Evolutionary conservation across 2,797 vertebrate genomes (phyloP).

Genomic region (Champsocephalus gunnari): DNA sequence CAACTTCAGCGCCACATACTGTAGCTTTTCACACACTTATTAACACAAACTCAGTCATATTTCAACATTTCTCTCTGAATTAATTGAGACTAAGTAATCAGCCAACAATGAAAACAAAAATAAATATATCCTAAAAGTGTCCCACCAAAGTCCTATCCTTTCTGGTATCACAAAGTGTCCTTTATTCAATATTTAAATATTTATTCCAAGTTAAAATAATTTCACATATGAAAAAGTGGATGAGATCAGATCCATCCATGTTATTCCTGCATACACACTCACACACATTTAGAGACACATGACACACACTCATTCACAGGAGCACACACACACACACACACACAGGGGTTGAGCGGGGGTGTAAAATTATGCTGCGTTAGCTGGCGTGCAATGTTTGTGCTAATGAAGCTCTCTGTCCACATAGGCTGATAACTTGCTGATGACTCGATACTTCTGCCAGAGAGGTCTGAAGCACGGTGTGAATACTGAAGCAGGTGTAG

Average conservation of each 20-base stretch:
- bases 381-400: constrained; percentile 73
- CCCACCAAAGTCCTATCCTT: not conserved
- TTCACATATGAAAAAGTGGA: constrained; percentile 1
- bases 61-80: constrained; percentile 19
- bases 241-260: constrained; percentile 40
- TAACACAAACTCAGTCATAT: constrained; percentile 36
- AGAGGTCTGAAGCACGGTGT: constrained; percentile 65
- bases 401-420: constrained; percentile 82
- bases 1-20: constrained; percentile 34
- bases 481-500: constrained; percentile 70
- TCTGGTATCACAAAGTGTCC: not conserved
- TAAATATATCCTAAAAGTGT: constrained; percentile 1
- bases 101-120: constrained; percentile 7
- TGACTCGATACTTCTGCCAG: constrained; percentile 75
- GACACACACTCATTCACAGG: constrained; percentile 40
- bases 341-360: constrained; percentile 66
- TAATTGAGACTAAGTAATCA: not conserved
- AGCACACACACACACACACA: not conserved
- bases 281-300: constrained; percentile 46
- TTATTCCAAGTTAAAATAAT: constrained; percentile 20
- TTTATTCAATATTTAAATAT: not conserved
- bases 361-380: constrained; percentile 81
- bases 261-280: constrained; percentile 27
- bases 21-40: constrained; percentile 17
- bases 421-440: constrained; percentile 80